These are phyloP conservation scores for Pampus argenteus DNA, from an alignment of 2,797 vertebrate species.

Conservation along the genomic window DNA sequence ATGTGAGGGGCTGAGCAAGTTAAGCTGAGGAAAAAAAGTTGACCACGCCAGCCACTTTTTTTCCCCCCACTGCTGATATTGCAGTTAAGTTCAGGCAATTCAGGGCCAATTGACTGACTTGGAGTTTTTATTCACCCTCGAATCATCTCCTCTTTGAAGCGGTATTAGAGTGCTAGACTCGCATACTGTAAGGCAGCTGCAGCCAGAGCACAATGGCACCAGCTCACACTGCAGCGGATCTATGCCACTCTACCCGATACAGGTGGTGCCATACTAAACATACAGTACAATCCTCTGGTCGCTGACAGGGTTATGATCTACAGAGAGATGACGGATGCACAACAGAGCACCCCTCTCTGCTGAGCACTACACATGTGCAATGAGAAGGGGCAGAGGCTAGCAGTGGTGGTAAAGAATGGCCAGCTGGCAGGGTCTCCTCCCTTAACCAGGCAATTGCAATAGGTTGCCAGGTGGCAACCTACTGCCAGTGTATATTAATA, in stretches of 20 bases:
- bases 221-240: constrained; percentile 51
- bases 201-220: constrained; percentile 61
- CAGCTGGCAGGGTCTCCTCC: constrained; percentile 71
- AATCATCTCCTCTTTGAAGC: constrained; percentile 76
- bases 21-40: constrained; percentile 66
- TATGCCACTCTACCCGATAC: constrained; percentile 32
- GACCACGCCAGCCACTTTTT: constrained; percentile 74
- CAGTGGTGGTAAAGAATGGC: constrained; percentile 47
- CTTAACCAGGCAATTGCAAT: constrained; percentile 57
- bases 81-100: constrained; percentile 82
- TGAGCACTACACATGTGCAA: constrained; percentile 37
- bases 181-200: constrained; percentile 59
- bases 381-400: constrained; percentile 44
- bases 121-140: constrained; percentile 77
- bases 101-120: constrained; percentile 77
- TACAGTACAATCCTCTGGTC: constrained; percentile 35
- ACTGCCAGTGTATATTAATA: constrained; percentile 81
- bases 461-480: constrained; percentile 61
- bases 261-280: constrained; percentile 40
- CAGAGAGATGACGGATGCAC: constrained; percentile 42
- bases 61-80: constrained; percentile 76
- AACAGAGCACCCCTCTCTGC: constrained; percentile 25
- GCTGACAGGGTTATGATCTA: constrained; percentile 53
- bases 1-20: constrained; percentile 72
- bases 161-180: constrained; percentile 46